Percentiles rank a stretch among this genome's conserved stretches.
Conservation (phyloP, 2,797 vertebrate species). For the Enteromius thamalakanensis region DNA sequence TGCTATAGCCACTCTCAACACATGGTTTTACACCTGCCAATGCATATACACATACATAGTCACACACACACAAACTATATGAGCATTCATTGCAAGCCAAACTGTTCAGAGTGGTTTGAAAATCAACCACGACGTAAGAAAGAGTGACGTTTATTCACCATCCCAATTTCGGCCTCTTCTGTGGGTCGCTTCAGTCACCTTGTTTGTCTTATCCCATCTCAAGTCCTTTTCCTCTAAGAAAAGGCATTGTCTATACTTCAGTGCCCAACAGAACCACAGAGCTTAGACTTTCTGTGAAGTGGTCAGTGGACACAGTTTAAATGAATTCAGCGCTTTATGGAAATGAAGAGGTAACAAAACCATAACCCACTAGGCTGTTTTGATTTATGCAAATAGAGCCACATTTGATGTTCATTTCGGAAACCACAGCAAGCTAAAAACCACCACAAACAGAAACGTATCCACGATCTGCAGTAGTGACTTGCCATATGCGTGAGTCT, state of each 20-base stretch:
- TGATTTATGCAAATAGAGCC: conserved; percentile 78
- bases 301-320: neutral
- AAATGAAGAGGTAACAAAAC: conserved; percentile 70
- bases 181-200: conserved; percentile 4
- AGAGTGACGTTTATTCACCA: neutral
- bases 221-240: neutral
- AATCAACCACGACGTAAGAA: neutral
- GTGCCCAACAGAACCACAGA: neutral
- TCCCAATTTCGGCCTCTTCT: neutral
- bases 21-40: conserved; percentile 66
- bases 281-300: neutral
- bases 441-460: neutral
- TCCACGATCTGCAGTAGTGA: neutral
- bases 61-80: conserved; percentile 18
- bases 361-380: conserved; percentile 73
- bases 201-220: conserved; percentile 5
- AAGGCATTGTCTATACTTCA: neutral
- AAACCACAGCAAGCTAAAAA: neutral
- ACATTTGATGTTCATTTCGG: conserved; percentile 65
- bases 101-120: neutral
- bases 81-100: neutral
- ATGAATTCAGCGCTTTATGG: conserved; percentile 64
- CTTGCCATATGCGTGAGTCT: neutral
- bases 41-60: conserved; percentile 23
- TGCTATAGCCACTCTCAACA: conserved; percentile 54